Evolutionary conservation across 2,113 vertebrate genomes (phyloP).

Genomic region (Oreochromis aureus): DNA sequence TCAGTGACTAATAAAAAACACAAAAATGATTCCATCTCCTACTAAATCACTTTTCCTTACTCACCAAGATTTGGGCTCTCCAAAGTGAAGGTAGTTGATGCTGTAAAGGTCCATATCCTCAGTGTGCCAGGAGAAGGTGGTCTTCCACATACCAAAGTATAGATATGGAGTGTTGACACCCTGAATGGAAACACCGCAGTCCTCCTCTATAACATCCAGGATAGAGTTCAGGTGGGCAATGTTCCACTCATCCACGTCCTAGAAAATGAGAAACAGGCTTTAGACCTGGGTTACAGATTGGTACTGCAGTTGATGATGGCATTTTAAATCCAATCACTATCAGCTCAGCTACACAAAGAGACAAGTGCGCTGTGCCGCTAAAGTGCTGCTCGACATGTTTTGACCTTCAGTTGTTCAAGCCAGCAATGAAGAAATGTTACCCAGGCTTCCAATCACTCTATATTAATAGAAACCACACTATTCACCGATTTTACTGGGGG

Average conservation of each 20-base stretch:
- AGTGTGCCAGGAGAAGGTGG: constrained; percentile 95
- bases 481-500: background rate
- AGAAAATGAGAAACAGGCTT: constrained; percentile 3
- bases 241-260: constrained; percentile 94
- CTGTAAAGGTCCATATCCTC: constrained; percentile 99
- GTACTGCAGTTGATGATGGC: background rate
- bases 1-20: background rate
- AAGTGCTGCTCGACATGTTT: background rate
- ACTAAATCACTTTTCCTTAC: constrained; percentile 8
- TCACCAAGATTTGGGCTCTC: constrained; percentile 96
- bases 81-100: constrained; percentile 98
- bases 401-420: background rate
- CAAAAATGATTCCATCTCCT: background rate
- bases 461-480: background rate
- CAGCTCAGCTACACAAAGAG: background rate
- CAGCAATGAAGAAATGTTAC: background rate
- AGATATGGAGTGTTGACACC: constrained; percentile 96
- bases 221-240: constrained; percentile 90
- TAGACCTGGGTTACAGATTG: background rate
- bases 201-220: constrained; percentile 90
- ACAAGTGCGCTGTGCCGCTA: background rate
- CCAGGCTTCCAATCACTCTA: background rate
- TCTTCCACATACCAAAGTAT: constrained; percentile 99
- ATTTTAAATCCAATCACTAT: background rate
- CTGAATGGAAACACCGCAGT: constrained; percentile 92